Evolutionary conservation across 2,888 invertebrate genomes (phyloP), one percentile per base, ranked within the genome.

Genomic region (Rotaria sp.): DNA sequence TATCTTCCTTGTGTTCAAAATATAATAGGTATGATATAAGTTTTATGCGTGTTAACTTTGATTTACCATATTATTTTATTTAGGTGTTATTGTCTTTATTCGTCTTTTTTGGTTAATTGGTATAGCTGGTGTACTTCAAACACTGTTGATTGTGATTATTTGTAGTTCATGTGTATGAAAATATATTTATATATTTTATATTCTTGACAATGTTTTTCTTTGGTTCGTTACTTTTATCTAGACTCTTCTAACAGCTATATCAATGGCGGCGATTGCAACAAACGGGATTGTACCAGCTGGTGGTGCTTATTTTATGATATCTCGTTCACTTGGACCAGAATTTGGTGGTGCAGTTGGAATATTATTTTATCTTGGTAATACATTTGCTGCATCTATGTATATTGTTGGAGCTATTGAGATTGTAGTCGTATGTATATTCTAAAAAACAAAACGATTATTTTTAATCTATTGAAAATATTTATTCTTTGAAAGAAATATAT

Each of bases 231-330:
- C 15, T 50, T 50, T 18, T 50, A 85, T 38, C 11, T 84, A 84
- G 84, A 92, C 92, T 24, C 89, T 92, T 87, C 89, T 92, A 85
- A 93, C 92, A 10, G 91, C 97, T 87, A 97, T 99, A 90, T 99
- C 98, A 86, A 96, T 99, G 96, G 97, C 97, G 89, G 99, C 99
- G 87, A 98, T 99, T 90, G 99, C 99, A 75, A 99, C 99, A 75
- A 99, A 99, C 92, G 99, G 99, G 41, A 97, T 97, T 89, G 97
- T 99, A 87, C 97, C 98, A 11, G 91, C 90, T 41, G 99, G 99
- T 87, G 99, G 99, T 87, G 97, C 97, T 87, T 99, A 99, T 93
- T 99, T 98, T 92, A 98, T 99, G 97, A 99, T 99, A 92, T 97
- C 97, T 26, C 93, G 99, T 80, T 92, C 93, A 85, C 90, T 93